Evolutionary conservation across 2,797 vertebrate species (phyloP), one percentile per base, ranked within the genome.

Genomic region (Spinus olivaceus): DNA sequence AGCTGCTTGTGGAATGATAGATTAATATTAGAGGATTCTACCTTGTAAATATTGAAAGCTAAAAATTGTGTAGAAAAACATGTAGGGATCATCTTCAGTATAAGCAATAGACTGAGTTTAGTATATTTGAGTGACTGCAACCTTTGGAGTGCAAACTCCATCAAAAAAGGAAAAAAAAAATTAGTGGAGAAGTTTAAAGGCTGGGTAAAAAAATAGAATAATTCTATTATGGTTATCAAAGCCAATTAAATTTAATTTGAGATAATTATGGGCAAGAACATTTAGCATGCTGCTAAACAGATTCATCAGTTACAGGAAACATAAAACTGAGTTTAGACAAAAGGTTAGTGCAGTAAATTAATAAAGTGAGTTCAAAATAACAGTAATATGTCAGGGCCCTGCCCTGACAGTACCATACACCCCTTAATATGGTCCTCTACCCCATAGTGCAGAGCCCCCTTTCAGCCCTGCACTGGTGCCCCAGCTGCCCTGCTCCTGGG

Each of bases 361-460:
- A 37, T 61, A 33, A 69, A 50, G 5, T 47, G 16, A 49, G 39
- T 65, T 23, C 9, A 64, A 71, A 79, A 7, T 37, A 76, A 23
- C 17, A 41, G 7, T 37, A 59, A 56, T 2, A 12, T 7, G 1
- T n/a, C 17, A 37, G 28, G 24, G 4, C 6, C 22, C 16, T 49
- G 49, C 14, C 23, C 57, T 59, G 21, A 20, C 30, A 33, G 10
- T 24, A 9, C 35, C 25, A 37, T 12, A 4, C 3, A 2, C 3
- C 1, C 7, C 23, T 24, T 30, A 8, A 5, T 6, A 20, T 15
- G 12, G 2, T 42, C 19, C 32, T 16, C 32, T 65, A 15, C 51
- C 42, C 25, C 25, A 23, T 0, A 1, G 8, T 20, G 16, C 23
- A 64, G 33, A 32, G 39, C 8, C 11, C 23, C 28, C 25, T 11